Evolutionary conservation across 2,113 vertebrate species (phyloP).

Genomic region (Elephantulus edwardii): DNA sequence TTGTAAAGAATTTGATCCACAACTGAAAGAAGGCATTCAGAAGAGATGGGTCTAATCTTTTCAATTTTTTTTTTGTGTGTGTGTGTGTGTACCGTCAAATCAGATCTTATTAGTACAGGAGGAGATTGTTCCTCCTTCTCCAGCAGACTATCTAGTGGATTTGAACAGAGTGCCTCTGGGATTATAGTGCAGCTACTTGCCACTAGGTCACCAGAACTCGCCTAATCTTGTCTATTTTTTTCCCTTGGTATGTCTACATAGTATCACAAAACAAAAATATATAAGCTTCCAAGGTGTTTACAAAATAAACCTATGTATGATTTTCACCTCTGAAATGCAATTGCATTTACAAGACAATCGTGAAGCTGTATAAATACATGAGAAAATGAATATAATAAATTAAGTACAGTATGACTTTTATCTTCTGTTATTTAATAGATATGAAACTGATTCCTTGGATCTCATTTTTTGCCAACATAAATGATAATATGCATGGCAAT

Average conservation of each 20-base stretch:
- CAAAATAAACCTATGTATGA: not conserved
- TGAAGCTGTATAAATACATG: not conserved
- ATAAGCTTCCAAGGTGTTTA: not conserved
- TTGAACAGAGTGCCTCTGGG: too few species aligned
- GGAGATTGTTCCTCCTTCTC: too few species aligned
- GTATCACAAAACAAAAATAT: not conserved
- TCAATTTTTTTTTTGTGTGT: too few species aligned
- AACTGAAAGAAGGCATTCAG: not conserved
- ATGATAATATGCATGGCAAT: conserved; percentile 16
- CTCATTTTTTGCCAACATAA: conserved; percentile 46
- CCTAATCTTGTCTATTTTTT: not conserved
- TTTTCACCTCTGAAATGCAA: not conserved
- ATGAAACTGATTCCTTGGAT: conserved; percentile 53
- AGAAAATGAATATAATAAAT: conserved; percentile 44
- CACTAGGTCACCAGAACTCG: too few species aligned
- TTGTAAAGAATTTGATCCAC: not conserved
- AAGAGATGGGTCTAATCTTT: not conserved
- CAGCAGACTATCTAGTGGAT: too few species aligned
- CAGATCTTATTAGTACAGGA: too few species aligned
- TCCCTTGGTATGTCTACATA: not conserved
- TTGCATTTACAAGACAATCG: not conserved
- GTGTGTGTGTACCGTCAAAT: too few species aligned
- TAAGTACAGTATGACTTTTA: conserved; percentile 20
- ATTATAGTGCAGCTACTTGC: too few species aligned
- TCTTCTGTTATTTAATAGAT: conserved; percentile 25